Evolutionary conservation across 1,140 invertebrate genomes (phyloP).

Genomic region (Bathynomus jamesi): DNA sequence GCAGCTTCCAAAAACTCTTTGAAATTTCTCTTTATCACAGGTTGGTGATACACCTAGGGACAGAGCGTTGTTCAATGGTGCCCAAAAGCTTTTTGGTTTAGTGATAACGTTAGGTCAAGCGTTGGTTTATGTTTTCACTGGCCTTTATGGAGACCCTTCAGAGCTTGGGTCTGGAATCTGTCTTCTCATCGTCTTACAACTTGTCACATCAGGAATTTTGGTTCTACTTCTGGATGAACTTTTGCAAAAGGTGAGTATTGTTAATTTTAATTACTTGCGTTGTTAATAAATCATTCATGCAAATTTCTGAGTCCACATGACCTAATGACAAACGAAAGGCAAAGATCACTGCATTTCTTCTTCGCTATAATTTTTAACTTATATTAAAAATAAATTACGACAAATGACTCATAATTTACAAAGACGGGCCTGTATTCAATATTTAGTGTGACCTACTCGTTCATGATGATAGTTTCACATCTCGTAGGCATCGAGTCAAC

Average conservation of each 20-base stretch:
- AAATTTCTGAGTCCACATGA: too few relatives aligned
- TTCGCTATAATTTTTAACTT: too few relatives aligned
- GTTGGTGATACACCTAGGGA: constrained; percentile 99
- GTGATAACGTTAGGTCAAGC: constrained; percentile 99
- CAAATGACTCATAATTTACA: too few relatives aligned
- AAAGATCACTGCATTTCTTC: too few relatives aligned
- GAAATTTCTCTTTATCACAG: constrained; percentile 5
- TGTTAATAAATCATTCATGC: too few relatives aligned
- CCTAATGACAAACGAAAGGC: too few relatives aligned
- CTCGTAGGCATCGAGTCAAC: too few relatives aligned
- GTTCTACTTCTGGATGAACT: constrained; percentile 95
- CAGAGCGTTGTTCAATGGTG: constrained; percentile 96
- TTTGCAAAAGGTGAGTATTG: constrained; percentile 73
- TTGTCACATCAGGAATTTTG: constrained; percentile 97
- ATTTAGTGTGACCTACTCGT: too few relatives aligned
- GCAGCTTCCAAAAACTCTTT: too few relatives aligned
- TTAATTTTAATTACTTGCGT: constrained; percentile 35
- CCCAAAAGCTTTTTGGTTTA: constrained; percentile 99
- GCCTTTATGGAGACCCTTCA: constrained; percentile 97
- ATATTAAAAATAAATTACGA: too few relatives aligned
- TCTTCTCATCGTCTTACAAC: constrained; percentile 94
- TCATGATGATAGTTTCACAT: too few relatives aligned
- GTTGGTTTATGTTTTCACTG: constrained; percentile 99
- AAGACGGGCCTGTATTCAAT: too few relatives aligned
- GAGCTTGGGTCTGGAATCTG: constrained; percentile 99